Evolutionary conservation across 2,888 invertebrate genomes (phyloP), one percentile per base, ranked within the genome.

Genomic region (Ptychoptera albimana): DNA sequence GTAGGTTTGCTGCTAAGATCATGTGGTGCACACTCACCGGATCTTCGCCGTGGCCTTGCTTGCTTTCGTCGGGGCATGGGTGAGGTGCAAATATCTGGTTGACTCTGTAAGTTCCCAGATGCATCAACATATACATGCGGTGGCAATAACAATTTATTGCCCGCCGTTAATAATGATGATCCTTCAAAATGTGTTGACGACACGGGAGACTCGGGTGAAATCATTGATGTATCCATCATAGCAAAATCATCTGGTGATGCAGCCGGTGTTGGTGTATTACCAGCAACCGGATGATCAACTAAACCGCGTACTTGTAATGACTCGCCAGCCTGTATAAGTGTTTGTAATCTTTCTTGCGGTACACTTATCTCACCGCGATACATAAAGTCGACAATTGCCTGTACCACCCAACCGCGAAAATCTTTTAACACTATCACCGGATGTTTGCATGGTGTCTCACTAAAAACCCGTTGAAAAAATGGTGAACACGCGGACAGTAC

Each of bases 331-430:
- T 85, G 81, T 56, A 91, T 84, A 53, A 92, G 73, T 10, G 79
- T 80, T 45, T 82, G 78, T 23, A 91, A 70, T 50, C 87, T 83
- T 58, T 87, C 86, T 56, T 87, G 84, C 8, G 81, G 79, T 43
- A 91, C 87, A 52, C 84, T 84, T 54, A 91, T 87, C 68, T 91
- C 88, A 35, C 91, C 91, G 53, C 85, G 82, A 68, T 92, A 92
- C 88, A 91, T 91, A 60, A 91, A 92, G 67, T 88, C 86, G 49
- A 91, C 82, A 48, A 91, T 82, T 32, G 87, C 85, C 57, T 86
- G 84, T 49, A 92, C 81, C 57, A 89, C 88, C 78, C 86, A 84
- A 52, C 82, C 85, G 56, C 78, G 77, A 62, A 88, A 85, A 69
- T 91, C 89, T 63, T 89, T 89, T 49, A 92, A 68, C 53, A 91